Base-by-base conservation (phyloP, 2,888 invertebrate genomes). In the Acleris literana region DNA sequence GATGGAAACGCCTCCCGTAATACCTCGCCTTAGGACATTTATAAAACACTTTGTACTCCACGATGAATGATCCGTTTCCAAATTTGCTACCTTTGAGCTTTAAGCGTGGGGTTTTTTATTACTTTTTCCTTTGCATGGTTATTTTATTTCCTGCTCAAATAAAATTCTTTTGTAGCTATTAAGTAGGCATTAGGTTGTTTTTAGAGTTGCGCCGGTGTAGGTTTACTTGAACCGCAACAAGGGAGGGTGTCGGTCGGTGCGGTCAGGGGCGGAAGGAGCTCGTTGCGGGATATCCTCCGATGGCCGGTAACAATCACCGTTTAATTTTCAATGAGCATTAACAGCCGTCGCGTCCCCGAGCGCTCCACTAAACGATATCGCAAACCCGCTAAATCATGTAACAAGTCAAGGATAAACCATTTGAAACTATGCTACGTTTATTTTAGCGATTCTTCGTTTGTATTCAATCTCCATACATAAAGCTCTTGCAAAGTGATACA, bases 261-360 rank as follows among this genome's bases (percentile, higher is more conserved):
- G 82, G 84, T 81, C 76, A 76, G 72, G 69, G 80, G 71, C 84
- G 86, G 86, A 86, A 81, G 80, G 74, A 76, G 75, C 75, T 82
- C 80, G 82, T 85, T 83, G 85, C 74, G 72, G 78, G 75, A 80
- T 76, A 77, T 78, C 77, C 80, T 76, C 74, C 73, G 74, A 72
- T 74, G 73, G 72, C 69, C 68, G 75, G 75, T 72, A 71, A 75
- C 71, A 64, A 62, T 66, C 62, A 66, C 56, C 29, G 65, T 62
- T 66, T 62, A 66, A 66, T 66, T 66, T 62, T 62, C 74, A 74
- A 72, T 75, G 74, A 74, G 72, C 67, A 76, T 76, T 73, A 72
- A 74, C 71, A 62, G 71, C 69, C 63, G 64, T 60, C 68, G 62
- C 62, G 69, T 57, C 68, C 43, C 46, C 64, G 51, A 66, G 29